Base-by-base conservation (phyloP, 2,113 vertebrate species). In the Xenus cinereus region DNA sequence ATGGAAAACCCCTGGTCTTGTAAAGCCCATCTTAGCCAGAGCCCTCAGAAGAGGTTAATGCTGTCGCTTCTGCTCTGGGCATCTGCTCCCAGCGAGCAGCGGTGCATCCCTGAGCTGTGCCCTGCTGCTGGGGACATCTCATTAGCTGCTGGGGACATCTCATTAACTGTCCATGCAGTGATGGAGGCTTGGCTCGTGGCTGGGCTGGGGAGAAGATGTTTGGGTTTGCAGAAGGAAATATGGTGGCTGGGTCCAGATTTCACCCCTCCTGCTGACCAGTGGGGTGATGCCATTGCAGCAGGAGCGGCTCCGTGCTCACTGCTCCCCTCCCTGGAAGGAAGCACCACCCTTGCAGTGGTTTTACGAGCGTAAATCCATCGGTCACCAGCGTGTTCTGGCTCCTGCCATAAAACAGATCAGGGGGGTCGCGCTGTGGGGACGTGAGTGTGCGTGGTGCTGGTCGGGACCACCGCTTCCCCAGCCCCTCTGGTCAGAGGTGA, bases 351-450 rank as follows among this genome's bases (percentile, higher is more conserved):
- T 27, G 14, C 22, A 8, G 67, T 23, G 41, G 19, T 71, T n/a
- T 19, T 39, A 39, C 0, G 3, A 64, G 43, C 12, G 2, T 35
- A 27, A 90, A 41, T 28, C 68, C 33, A 14, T 27, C 10, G 2
- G 28, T 51, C 26, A 21, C 56, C 41, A 26, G 54, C 0, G 2
- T 16, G 7, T 62, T 35, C n/a, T 2, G 2, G 53, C 28, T 18
- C 37, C 46, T 33, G 39, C 21, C 1, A 1, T 18, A 33, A 21
- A 67, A 30, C 30, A 50, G 8, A 9, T 18, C 3, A 2, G 7
- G n/a, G 24, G 5, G 27, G 32, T 60, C 4, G 0, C 0, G 1
- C 41, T 57, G 75, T 33, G 27, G 63, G 43, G 33, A 7, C 1
- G 1, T 9, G 19, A 19, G 21, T 2, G 5, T 53, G 33, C 4